phyloP scores from a whole-genome alignment of 2,113 vertebrate species.

The Dendrocopos noguchii region DNA sequence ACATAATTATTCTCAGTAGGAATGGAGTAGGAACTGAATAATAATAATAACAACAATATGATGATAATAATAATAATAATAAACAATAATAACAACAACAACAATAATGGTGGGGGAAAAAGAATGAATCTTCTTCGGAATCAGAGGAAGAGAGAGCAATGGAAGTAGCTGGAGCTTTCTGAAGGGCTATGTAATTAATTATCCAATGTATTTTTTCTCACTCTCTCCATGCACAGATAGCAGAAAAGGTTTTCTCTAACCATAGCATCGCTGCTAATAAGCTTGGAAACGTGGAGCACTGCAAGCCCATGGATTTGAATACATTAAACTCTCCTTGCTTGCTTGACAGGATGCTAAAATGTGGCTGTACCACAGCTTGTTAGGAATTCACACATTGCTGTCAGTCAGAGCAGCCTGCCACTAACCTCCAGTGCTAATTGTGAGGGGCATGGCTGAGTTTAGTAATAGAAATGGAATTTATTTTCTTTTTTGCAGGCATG shows the following conservation, averaged over 20 bases:
- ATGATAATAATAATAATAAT: too few species aligned
- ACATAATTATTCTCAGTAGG: too few species aligned
- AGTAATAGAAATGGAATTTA: neutral
- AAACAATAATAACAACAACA: too few species aligned
- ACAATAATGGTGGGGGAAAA: neutral
- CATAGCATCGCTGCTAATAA: constrained; percentile 22
- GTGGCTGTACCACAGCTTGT: constrained; percentile 13
- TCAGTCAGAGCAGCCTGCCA: constrained; percentile 12
- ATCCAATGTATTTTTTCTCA: neutral
- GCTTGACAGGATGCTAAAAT: constrained; percentile 64
- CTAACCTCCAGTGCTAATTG: neutral
- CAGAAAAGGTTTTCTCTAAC: constrained; percentile 22
- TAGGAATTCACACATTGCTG: constrained; percentile 64
- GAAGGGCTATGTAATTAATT: constrained; percentile 7
- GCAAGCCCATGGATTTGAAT: constrained; percentile 37
- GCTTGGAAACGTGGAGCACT: constrained; percentile 5
- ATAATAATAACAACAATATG: neutral
- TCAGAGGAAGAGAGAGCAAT: neutral
- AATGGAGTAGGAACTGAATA: neutral
- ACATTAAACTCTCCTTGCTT: constrained; percentile 55
- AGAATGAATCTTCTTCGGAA: neutral
- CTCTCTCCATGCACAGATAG: neutral
- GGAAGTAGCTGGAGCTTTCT: neutral
- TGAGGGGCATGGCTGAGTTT: neutral
- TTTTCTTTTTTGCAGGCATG: neutral